Conservation (phyloP, 2,888 invertebrate genomes). For the Lasioglossum villosulum region DNA sequence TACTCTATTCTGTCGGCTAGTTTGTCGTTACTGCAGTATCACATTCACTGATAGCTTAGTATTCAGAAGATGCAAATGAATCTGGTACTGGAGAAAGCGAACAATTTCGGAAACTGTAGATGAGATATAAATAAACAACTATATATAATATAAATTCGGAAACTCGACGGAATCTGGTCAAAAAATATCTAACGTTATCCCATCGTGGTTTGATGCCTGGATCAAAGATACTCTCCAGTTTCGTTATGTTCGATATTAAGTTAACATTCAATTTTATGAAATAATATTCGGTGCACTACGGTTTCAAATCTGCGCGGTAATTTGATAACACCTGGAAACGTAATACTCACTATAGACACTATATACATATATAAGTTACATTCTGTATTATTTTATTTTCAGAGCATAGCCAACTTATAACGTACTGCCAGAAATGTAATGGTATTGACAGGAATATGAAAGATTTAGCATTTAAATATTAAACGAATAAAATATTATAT, state of each 20-base stretch:
- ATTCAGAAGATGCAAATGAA: too few species aligned
- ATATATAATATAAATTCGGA: too few species aligned
- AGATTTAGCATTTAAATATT: too few species aligned
- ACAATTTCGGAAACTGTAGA: slow-evolving; percentile 14
- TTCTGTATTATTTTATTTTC: background rate
- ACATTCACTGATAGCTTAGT: too few species aligned
- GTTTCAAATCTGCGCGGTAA: background rate
- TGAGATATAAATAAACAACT: too few species aligned
- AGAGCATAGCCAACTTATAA: background rate
- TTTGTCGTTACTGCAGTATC: too few species aligned
- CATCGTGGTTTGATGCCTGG: background rate
- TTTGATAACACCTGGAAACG: background rate
- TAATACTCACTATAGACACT: background rate
- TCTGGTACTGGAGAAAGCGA: background rate
- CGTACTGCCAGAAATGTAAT: background rate
- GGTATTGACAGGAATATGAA: too few species aligned
- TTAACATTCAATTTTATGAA: background rate
- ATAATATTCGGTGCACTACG: background rate
- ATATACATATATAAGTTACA: background rate
- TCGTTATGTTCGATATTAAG: background rate
- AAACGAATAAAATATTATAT: too few species aligned
- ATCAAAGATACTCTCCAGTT: background rate
- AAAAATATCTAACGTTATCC: background rate
- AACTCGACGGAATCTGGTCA: background rate
- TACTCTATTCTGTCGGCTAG: too few species aligned